Percentiles rank a stretch among this genome's conserved stretches.
Evolutionary conservation across 2,888 invertebrate species (phyloP).

Genomic region (Lasioglossum pauxillum): DNA sequence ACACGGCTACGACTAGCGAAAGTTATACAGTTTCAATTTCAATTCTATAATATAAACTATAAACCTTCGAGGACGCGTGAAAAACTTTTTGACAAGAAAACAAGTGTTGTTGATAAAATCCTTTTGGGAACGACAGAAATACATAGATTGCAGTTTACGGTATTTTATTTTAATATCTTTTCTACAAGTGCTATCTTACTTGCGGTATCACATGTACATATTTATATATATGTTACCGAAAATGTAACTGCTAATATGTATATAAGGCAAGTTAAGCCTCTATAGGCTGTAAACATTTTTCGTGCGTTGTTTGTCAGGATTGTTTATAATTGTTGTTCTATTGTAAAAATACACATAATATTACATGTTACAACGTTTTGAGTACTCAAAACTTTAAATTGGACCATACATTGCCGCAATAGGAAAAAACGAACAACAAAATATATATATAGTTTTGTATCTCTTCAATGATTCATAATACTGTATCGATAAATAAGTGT

Average conservation of each 20-base stretch:
- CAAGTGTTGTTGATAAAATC: neutral
- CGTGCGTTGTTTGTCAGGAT: constrained; percentile 56
- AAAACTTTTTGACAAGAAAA: neutral
- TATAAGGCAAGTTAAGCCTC: constrained; percentile 67
- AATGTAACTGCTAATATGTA: constrained; percentile 62
- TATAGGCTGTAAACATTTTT: constrained; percentile 59
- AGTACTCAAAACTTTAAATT: constrained; percentile 54
- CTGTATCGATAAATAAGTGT: constrained; percentile 53
- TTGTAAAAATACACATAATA: constrained; percentile 58
- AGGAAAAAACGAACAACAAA: constrained; percentile 50
- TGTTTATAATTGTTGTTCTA: constrained; percentile 34
- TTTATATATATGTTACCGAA: constrained; percentile 49
- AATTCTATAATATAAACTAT: too few relatives aligned
- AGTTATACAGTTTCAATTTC: too few relatives aligned
- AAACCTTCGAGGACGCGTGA: neutral
- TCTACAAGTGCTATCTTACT: constrained; percentile 65
- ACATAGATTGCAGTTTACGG: constrained; percentile 28
- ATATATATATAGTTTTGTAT: constrained; percentile 43
- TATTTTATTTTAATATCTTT: constrained; percentile 62
- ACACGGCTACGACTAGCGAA: constrained; percentile 1
- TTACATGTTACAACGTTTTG: constrained; percentile 44
- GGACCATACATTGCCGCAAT: constrained; percentile 54
- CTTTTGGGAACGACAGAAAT: constrained; percentile 1
- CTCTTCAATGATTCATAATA: constrained; percentile 40
- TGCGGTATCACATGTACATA: constrained; percentile 55